phyloP scores from a whole-genome alignment of 1,140 invertebrate genomes.

The Cotesia typhae region DNA sequence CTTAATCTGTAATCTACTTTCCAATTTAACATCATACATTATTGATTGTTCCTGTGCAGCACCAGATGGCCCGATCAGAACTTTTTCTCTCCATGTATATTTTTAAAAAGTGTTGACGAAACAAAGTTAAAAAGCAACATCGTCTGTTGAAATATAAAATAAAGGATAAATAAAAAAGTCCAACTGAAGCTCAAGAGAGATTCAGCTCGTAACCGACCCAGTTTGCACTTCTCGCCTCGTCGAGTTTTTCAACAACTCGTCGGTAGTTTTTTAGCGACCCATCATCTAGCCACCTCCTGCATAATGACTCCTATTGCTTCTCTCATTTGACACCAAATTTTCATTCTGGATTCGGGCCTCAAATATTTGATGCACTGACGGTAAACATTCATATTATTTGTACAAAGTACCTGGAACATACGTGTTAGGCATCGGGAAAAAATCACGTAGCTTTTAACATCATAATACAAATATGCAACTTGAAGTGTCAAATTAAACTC shows the following conservation, averaged over 20 bases:
- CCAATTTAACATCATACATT: too few species aligned
- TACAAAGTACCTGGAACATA: slow-evolving; percentile 28
- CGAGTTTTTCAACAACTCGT: slow-evolving; percentile 31
- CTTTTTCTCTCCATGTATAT: too few species aligned
- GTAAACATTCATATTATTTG: slow-evolving; percentile 34
- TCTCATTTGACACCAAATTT: background rate
- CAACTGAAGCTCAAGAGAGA: background rate
- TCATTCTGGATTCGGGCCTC: background rate
- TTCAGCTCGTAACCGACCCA: slow-evolving; percentile 21
- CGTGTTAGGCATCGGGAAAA: slow-evolving; percentile 33
- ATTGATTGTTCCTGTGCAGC: too few species aligned
- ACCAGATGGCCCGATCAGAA: too few species aligned
- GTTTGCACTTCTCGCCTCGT: slow-evolving; percentile 30
- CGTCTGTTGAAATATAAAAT: background rate
- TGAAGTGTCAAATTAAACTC: too few species aligned
- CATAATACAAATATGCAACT: too few species aligned
- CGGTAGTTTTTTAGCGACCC: background rate
- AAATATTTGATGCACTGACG: slow-evolving; percentile 37
- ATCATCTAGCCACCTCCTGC: background rate
- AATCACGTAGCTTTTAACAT: too few species aligned
- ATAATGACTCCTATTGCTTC: background rate
- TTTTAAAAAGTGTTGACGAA: too few species aligned
- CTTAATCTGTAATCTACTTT: too few species aligned
- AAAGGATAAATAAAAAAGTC: background rate
- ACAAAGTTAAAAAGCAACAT: too few species aligned